A percentile compares a stretch with the other conserved stretches of the same genome.
These are phyloP conservation scores for Sebastes itinus DNA, from an alignment of 2,797 vertebrate genomes.

Conservation along the genomic window DNA sequence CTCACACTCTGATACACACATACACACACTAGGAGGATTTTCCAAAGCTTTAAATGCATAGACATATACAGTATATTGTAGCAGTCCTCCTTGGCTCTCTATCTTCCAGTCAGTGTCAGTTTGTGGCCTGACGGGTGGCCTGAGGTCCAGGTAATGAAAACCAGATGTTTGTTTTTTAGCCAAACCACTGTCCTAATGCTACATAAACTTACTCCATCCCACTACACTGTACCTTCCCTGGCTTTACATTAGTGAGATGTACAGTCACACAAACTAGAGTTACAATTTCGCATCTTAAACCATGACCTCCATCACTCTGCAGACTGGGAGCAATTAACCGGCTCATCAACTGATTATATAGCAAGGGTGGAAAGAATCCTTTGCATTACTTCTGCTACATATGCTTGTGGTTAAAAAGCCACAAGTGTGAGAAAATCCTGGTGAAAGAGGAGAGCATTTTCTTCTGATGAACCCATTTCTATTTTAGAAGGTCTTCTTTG, in stretches of 20 bases:
- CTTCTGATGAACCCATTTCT: slow-evolving; percentile 13
- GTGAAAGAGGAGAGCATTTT: slow-evolving; percentile 18
- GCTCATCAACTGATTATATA: neutral
- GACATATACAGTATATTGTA: neutral
- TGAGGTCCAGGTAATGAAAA: slow-evolving; percentile 3
- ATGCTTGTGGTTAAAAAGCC: neutral
- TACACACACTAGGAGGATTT: neutral
- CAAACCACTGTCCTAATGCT: neutral
- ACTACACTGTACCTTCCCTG: neutral
- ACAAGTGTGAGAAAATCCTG: neutral
- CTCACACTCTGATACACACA: neutral
- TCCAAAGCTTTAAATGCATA: neutral
- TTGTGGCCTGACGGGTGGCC: neutral
- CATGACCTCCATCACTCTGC: neutral
- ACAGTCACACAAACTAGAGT: neutral
- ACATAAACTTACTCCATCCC: neutral
- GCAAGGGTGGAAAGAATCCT: neutral
- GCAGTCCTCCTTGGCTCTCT: neutral
- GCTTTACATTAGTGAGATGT: neutral
- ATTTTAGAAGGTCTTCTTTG: slow-evolving; percentile 24
- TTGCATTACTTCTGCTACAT: neutral
- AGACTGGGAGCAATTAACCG: neutral
- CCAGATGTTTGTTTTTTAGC: slow-evolving; percentile 9
- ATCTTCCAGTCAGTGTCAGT: neutral
- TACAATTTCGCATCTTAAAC: neutral